Base-by-base conservation (phyloP, 1,140 invertebrate genomes). In the Alviniconcha marisindica region DNA sequence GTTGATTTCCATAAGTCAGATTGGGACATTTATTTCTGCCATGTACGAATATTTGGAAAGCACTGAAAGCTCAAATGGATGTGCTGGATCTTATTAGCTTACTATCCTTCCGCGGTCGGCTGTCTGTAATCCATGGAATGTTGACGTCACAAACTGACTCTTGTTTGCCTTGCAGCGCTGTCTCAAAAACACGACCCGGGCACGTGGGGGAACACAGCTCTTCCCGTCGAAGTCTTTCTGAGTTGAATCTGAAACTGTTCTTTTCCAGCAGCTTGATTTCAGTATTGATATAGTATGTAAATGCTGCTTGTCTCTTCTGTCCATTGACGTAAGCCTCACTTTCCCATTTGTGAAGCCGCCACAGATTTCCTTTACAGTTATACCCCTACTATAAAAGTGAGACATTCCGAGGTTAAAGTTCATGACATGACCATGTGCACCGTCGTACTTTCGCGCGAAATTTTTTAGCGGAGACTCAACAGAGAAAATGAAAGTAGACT, bases 131-230 rank as follows among this genome's bases (percentile, higher is more conserved):
- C 78, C 78, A 42, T 66, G 60, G 78, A 80, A 69, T 80, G 78
- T 80, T 80, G 78, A 80, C 78, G 78, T 80, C 78, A 80, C 78
- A 80, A 80, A 66, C 78, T 80, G 78, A 63, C 78, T 80, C 73
- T 80, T 80, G 56, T 80, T 80, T 80, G 56, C 36, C n/a, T 40
- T 66, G 78, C 28, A 40, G 56, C 78, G 21, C 40, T 66, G 38
- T 69, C 78, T 24, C 33, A 21, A 44, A 44, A 24, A 1, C 24
- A 31, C 44, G 44, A 48, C 5, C 44, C 18, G 44, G 7, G 18
- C 5, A 48, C 5, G 44, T 48, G 18, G 44, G 44, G 44, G 44
- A 48, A 48, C 5, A 48, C 18, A 18, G 18, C 44, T 48, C 44
- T 48, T 48, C 7, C 44, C 44, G 7, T 48, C 5, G 7, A 48